These are phyloP conservation scores for Selenia dentaria DNA, from an alignment of 2,888 invertebrate species.

Conservation along the genomic window DNA sequence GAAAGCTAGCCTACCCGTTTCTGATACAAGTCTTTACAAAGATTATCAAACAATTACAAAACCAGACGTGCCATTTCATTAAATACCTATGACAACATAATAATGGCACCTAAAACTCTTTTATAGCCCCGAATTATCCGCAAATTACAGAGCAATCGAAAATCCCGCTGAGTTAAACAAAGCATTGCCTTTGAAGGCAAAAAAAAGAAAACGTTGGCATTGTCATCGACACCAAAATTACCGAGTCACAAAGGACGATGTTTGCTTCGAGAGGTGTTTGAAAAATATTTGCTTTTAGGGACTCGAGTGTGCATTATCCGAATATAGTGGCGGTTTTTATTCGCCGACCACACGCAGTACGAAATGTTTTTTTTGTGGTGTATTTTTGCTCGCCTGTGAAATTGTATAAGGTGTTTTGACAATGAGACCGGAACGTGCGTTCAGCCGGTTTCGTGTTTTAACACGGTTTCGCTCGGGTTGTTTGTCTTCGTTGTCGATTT, in stretches of 20 bases:
- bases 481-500: slow-evolving; percentile 30
- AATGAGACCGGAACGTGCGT: slow-evolving; percentile 76
- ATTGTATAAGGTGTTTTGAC: slow-evolving; percentile 82
- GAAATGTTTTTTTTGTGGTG: slow-evolving; percentile 24
- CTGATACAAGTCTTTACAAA: background rate
- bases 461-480: slow-evolving; percentile 53
- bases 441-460: slow-evolving; percentile 70
- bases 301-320: slow-evolving; percentile 68
- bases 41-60: slow-evolving; percentile 23
- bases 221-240: slow-evolving; percentile 80
- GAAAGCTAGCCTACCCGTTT: too few species aligned
- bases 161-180: slow-evolving; percentile 71
- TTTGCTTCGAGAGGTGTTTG: slow-evolving; percentile 74
- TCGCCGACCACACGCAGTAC: slow-evolving; percentile 43
- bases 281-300: slow-evolving; percentile 75
- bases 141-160: slow-evolving; percentile 75
- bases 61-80: slow-evolving; percentile 48
- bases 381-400: slow-evolving; percentile 55
- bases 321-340: slow-evolving; percentile 37
- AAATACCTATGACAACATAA: slow-evolving; percentile 66
- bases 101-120: slow-evolving; percentile 56
- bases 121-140: slow-evolving; percentile 66
- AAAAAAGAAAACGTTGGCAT: slow-evolving; percentile 33
- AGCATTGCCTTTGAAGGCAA: slow-evolving; percentile 37
- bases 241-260: slow-evolving; percentile 71